phyloP scores from a whole-genome alignment of 1,140 invertebrate genomes.

The Hyposmocoma kahamanoa region DNA sequence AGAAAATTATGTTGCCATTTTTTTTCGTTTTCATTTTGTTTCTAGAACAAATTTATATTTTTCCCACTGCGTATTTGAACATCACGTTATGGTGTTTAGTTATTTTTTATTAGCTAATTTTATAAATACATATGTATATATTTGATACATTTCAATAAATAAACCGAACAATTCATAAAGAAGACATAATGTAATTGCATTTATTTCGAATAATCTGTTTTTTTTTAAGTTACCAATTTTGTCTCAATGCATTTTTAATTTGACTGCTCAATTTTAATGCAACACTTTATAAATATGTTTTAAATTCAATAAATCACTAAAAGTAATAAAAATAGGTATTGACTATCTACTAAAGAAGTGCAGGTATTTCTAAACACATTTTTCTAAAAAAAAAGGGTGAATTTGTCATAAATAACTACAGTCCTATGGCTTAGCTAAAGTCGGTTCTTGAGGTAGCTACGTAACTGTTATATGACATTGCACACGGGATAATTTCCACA shows the following conservation, averaged over 20 bases:
- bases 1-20: conserved; percentile 6
- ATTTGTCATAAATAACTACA: too few relatives aligned
- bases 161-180: conserved; percentile 4
- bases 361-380: too few relatives aligned
- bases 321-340: too few relatives aligned
- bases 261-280: too few relatives aligned
- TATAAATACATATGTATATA: conserved; percentile 12
- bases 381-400: too few relatives aligned
- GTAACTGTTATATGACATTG: too few relatives aligned
- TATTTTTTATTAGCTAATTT: conserved; percentile 8
- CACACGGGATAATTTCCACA: too few relatives aligned
- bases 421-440: too few relatives aligned
- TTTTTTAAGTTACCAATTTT: background rate
- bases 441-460: too few relatives aligned
- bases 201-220: conserved; percentile 1
- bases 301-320: too few relatives aligned
- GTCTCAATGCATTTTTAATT: background rate
- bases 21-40: background rate
- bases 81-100: conserved; percentile 9
- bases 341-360: too few relatives aligned
- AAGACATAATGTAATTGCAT: background rate
- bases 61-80: conserved; percentile 3
- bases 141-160: conserved; percentile 6
- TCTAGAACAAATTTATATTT: conserved; percentile 16
- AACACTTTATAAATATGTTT: too few relatives aligned